A percentile compares a stretch with the other conserved stretches of the same genome.
These are phyloP conservation scores for Macrotrachela quadricornifera DNA, from an alignment of 1,140 invertebrate species.

Conservation along the genomic window DNA sequence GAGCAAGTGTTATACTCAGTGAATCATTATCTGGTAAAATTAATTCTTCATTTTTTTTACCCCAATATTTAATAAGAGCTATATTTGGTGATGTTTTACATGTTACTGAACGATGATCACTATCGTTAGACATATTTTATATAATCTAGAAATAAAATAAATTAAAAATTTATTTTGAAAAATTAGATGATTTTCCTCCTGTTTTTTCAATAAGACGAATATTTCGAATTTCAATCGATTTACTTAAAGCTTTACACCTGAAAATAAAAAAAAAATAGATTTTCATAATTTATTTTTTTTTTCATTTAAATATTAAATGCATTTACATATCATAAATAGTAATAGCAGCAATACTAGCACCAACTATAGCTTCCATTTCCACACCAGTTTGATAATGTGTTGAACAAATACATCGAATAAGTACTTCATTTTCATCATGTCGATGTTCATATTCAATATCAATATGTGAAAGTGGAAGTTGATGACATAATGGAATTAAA, in stretches of 20 bases:
- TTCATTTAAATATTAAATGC: no score
- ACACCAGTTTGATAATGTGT: constrained; percentile 52
- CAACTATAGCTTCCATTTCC: constrained; percentile 90
- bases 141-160: no score
- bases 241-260: constrained; percentile 56
- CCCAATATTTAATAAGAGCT: constrained; percentile 97
- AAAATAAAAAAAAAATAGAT: no score
- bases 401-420: constrained; percentile 5
- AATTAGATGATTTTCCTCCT: constrained; percentile 38
- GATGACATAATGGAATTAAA: constrained; percentile 78
- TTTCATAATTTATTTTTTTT: no score
- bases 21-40: constrained; percentile 94
- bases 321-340: constrained; percentile 77
- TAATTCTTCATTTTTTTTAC: constrained; percentile 70
- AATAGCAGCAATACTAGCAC: constrained; percentile 58
- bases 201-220: constrained; percentile 52
- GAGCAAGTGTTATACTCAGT: constrained; percentile 62
- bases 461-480: constrained; percentile 44
- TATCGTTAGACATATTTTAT: no score
- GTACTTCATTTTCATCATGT: constrained; percentile 26
- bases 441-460: constrained; percentile 38
- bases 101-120: background rate
- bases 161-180: no score
- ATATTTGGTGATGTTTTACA: constrained; percentile 44
- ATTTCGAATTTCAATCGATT: constrained; percentile 45